Evolutionary conservation across 2,797 vertebrate genomes (phyloP).

Genomic region (Numenius phaeopus): DNA sequence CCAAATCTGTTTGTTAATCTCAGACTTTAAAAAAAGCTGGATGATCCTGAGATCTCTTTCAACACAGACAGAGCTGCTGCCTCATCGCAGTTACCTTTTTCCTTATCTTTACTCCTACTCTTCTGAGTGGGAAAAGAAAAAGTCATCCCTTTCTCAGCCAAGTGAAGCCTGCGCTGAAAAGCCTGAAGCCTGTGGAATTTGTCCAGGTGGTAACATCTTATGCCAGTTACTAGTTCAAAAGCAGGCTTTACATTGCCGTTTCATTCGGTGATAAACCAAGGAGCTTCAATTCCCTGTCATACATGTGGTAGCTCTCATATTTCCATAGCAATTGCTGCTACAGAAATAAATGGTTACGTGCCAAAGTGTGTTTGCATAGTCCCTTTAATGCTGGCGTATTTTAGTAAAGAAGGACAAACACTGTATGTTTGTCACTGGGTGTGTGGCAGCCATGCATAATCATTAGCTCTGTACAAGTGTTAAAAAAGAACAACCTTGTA

Average conservation of each 20-base stretch:
- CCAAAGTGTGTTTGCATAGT: neutral
- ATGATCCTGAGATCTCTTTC: neutral
- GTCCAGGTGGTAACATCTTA: neutral
- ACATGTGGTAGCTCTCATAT: neutral
- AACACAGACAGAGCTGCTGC: neutral
- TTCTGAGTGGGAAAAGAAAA: neutral
- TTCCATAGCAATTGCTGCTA: neutral
- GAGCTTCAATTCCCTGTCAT: neutral
- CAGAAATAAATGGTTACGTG: neutral
- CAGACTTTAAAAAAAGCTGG: neutral
- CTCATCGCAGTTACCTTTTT: neutral
- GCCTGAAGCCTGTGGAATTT: neutral
- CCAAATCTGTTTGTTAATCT: neutral
- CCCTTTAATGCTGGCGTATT: rapidly evolving
- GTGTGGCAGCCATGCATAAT: rapidly evolving
- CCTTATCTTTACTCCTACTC: neutral
- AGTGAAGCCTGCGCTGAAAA: neutral
- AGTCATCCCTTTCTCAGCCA: neutral
- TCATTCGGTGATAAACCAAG: neutral
- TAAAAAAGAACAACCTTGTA: neutral
- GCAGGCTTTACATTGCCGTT: neutral
- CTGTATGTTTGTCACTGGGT: neutral
- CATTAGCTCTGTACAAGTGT: neutral
- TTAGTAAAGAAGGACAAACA: neutral
- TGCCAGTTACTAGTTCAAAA: neutral